Base-by-base conservation (phyloP, 2,888 invertebrate genomes). In the Mantis religiosa region DNA sequence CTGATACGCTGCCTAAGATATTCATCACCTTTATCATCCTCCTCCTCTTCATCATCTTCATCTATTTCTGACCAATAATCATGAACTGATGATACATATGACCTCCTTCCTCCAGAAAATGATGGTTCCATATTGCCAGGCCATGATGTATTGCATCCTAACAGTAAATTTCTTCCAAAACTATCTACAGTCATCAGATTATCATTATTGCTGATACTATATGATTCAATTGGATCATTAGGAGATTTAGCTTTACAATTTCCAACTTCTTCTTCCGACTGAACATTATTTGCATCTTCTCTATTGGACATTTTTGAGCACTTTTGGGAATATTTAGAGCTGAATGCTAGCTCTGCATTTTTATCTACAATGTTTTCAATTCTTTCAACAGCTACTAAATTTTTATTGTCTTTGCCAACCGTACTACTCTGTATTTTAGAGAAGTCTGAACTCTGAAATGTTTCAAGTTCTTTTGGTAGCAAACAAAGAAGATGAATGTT, bases 1-100 rank as follows among this genome's bases (percentile, higher is more conserved):
- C 89, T 90, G 7, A 90, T 87, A 28, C 47, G 47, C 47, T 86
- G 83, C 27, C 89, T 88, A 71, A 83, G 9, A 15, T 28, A n/a
- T n/a, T 85, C 84, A 71, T 89, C 89, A 84, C 88, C 83, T 47
- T 87, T 86, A 34, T 82, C 87, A 14, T 87, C 27, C 1, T 82
- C 47, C 20, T 84, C 83, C 15, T 89, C 89, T n/a, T 87, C 89
- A 20, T 34, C 20, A 25, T 89, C 88, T 28, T 54, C 47, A 83
- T 89, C 88, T 15, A 86, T 25, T 15, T 54, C 81, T 14, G 86
- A 30, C 86, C 86, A 86, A 15, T 28, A 20, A 28, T 85, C 20
- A 15, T 54, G n/a, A 85, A 27, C 27, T 27, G 25, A 27, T 25
- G 85, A 47, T 28, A 85, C 47, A 83, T 83, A 14, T 47, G 41